Evolutionary conservation across 2,888 invertebrate species (phyloP), one percentile per base, ranked within the genome.

Genomic region (Cheilosia pagana): DNA sequence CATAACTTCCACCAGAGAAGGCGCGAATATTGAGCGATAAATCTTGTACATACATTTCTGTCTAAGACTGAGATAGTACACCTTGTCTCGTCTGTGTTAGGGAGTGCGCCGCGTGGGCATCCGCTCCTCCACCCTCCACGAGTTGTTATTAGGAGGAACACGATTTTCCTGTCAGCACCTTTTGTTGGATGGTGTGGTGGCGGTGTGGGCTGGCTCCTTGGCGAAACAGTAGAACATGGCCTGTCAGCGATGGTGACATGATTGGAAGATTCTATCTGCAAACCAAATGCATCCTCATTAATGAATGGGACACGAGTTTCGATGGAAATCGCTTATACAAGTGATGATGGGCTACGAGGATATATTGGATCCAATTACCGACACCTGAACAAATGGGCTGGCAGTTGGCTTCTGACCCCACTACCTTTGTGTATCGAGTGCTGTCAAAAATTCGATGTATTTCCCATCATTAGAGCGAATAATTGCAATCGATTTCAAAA

Each of bases 11-110:
- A 10, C 28, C 48, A n/a, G 19, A 50, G 53, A 65, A 85, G 85
- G 85, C 76, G 85, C 76, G 79, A 85, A 53, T 79, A 85, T 85
- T 85, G 83, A 79, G 85, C 85, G 81, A 81, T 75, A 81, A 81
- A 85, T 81, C 48, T 25, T 43, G n/a, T 41, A 14, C 25, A 23
- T 23, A 16, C 25, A 16, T 50, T n/a, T 57, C 50, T 71, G 52
- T 65, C 45, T 78, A 19, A 5, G 35, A 19, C 8, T 16, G 16
- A 6, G 39, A 50, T 60, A 52, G 68, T 65, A 59, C 63, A 45
- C 52, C 81, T 53, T 81, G 75, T 70, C 59, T 52, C 70, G 55
- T 43, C 57, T 48, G 28, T 19, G 41, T 52, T 63, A 65, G 59
- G 59, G 63, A 63, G 52, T 59, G 48, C 31, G 60, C 39, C 35